These are phyloP conservation scores for Bactericera cockerelli DNA, from an alignment of 1,140 invertebrate genomes.

Conservation along the genomic window DNA sequence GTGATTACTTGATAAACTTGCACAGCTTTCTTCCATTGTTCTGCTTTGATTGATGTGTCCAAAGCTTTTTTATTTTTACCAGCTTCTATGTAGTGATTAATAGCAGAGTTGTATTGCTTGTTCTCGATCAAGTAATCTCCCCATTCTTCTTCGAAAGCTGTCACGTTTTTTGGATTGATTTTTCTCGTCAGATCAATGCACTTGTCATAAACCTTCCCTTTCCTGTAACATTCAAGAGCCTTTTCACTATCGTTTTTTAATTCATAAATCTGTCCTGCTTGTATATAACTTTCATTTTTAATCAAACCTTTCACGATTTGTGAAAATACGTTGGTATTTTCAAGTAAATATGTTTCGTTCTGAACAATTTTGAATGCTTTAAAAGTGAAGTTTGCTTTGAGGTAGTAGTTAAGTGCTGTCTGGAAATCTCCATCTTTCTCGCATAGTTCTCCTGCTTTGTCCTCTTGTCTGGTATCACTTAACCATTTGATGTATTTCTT, in stretches of 20 bases:
- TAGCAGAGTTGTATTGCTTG: constrained; percentile 84
- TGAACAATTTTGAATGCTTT: constrained; percentile 43
- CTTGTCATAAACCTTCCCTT: constrained; percentile 56
- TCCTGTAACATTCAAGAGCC: constrained; percentile 75
- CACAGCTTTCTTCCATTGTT: constrained; percentile 92
- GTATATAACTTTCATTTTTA: constrained; percentile 60
- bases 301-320: constrained; percentile 48
- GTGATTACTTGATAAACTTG: constrained; percentile 71
- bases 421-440: constrained; percentile 56
- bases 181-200: constrained; percentile 77
- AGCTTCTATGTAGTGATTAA: constrained; percentile 93
- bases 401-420: constrained; percentile 62
- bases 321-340: constrained; percentile 43
- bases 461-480: constrained; percentile 60
- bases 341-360: constrained; percentile 37
- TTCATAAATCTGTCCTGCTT: constrained; percentile 85
- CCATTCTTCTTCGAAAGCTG: constrained; percentile 83
- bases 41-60: constrained; percentile 78
- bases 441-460: constrained; percentile 66
- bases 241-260: constrained; percentile 52
- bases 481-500: constrained; percentile 65
- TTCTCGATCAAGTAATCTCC: constrained; percentile 67
- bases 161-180: constrained; percentile 72
- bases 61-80: constrained; percentile 75
- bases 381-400: constrained; percentile 64